Percentiles rank a stretch among this genome's conserved stretches.
phyloP scores from a whole-genome alignment of 2,888 invertebrate species.

The Lithophane socia region DNA sequence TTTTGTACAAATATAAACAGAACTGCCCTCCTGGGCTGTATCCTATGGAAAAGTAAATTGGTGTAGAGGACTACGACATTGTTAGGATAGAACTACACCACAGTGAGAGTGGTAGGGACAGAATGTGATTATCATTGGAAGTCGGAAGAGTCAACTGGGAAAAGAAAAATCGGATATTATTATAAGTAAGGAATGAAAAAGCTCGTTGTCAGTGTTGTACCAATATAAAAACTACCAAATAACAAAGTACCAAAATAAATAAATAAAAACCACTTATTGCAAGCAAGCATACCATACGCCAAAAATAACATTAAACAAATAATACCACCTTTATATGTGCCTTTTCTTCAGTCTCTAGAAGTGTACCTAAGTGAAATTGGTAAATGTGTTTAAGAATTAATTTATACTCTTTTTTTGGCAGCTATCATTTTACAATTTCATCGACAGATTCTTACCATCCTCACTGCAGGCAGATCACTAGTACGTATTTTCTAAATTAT shows the following conservation, averaged over 20 bases:
- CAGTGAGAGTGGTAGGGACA: not conserved
- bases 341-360: not conserved
- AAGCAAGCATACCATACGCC: not conserved
- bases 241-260: no score
- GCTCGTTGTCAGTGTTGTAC: not conserved
- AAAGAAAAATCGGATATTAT: not conserved
- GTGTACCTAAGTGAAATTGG: not conserved
- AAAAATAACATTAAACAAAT: not conserved
- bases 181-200: not conserved
- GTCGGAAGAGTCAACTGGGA: not conserved
- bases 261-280: not conserved
- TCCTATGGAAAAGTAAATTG: slow-evolving; percentile 54
- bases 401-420: not conserved
- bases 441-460: no score
- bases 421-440: not conserved
- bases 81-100: slow-evolving; percentile 25
- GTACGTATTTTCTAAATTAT: not conserved
- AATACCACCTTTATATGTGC: not conserved
- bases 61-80: slow-evolving; percentile 22
- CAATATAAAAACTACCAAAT: no score
- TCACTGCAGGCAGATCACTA: not conserved
- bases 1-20: slow-evolving; percentile 61
- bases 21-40: slow-evolving; percentile 43
- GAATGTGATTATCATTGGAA: not conserved
- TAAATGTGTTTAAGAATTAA: not conserved